phyloP scores from a whole-genome alignment of 2,888 invertebrate genomes.

The Sphaeridia pumilis region DNA sequence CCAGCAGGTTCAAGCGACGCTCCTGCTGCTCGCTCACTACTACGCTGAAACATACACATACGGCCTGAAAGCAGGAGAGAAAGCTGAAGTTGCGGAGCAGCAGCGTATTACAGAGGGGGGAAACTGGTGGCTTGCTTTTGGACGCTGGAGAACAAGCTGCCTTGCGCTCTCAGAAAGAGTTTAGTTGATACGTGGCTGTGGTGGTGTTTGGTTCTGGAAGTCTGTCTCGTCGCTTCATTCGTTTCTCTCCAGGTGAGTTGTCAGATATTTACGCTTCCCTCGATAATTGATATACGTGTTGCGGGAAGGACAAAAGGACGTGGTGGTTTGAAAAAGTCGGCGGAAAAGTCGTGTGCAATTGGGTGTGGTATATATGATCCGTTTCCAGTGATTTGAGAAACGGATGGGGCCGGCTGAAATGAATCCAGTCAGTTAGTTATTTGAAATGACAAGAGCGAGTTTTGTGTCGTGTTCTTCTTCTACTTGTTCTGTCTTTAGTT shows the following conservation, averaged over 20 bases:
- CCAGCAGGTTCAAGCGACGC: too few species aligned
- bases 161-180: slow-evolving; percentile 25
- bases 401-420: too few species aligned
- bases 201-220: slow-evolving; percentile 30
- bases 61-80: neutral
- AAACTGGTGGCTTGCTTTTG: slow-evolving; percentile 1
- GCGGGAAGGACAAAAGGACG: neutral
- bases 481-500: neutral
- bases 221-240: slow-evolving; percentile 19
- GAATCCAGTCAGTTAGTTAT: too few species aligned
- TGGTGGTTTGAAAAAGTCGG: too few species aligned
- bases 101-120: slow-evolving; percentile 3
- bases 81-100: neutral
- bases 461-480: neutral
- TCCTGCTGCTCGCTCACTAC: too few species aligned
- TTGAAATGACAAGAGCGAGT: too few species aligned
- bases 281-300: neutral
- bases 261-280: slow-evolving; percentile 12
- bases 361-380: too few species aligned
- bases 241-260: slow-evolving; percentile 26
- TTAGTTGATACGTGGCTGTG: slow-evolving; percentile 35
- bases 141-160: slow-evolving; percentile 17
- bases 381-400: too few species aligned
- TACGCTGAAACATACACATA: neutral
- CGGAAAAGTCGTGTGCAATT: too few species aligned